Evolutionary conservation across 2,113 vertebrate species (phyloP), one percentile per base, ranked within the genome.

Genomic region (Phainopepla nitens): DNA sequence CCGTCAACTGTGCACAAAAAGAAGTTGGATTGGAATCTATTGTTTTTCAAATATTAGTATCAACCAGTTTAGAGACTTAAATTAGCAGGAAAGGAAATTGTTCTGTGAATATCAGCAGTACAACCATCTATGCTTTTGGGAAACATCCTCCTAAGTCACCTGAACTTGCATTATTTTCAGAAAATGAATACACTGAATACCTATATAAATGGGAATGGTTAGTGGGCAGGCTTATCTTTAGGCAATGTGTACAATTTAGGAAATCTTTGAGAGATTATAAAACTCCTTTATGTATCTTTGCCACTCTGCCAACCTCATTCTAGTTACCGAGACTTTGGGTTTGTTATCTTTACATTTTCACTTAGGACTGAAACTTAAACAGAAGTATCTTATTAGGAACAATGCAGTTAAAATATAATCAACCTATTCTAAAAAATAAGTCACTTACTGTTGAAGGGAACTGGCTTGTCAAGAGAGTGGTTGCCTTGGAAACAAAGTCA

Each of bases 401-500:
- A 42, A 92, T 58, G 45, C 42, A 81, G 90, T 90, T 94, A 93
- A 95, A 94, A 90, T 66, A 90, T 83, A 93, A 96, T 93, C 90
- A 92, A 62, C 60, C 42, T 81, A 92, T 60, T 90, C 83, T 36
- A 90, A 95, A 93, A 97, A 92, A 82, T 76, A 96, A 88, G 94
- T 92, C 94, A 92, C 82, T 64, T 92, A 42, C 76, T 78, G 93
- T 44, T 93, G 94, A 97, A 92, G 71, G 60, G 90, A 97, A 86
- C 72, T 94, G 89, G 88, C 92, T 90, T 95, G 92, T 94, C 93
- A 87, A 81, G 86, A 90, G 50, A 90, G 64, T 62, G 60, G 95
- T 96, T 97, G 64, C 91, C 96, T 83, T 92, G 88, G 96, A 96
- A 97, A 95, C 96, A 86, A 94, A 96, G 90, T 72, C 94, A 97